Evolutionary conservation across 2,113 vertebrate species (phyloP).

Genomic region (Toxostoma redivivum): DNA sequence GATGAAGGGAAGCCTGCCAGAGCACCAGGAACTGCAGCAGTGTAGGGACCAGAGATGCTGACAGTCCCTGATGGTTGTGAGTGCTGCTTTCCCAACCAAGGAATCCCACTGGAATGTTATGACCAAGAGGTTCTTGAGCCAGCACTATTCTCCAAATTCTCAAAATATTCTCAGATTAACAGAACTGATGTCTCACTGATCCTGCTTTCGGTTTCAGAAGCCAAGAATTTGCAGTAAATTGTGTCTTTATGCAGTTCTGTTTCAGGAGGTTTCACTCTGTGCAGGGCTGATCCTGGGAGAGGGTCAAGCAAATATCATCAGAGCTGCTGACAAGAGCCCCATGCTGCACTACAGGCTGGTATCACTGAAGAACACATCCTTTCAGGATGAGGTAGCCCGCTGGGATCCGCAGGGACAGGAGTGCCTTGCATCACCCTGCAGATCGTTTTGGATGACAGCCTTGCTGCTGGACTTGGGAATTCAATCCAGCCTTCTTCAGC

Average conservation of each 20-base stretch:
- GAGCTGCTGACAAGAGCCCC: conserved; percentile 66
- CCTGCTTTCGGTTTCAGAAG: background rate
- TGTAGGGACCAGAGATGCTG: background rate
- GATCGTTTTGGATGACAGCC: conserved; percentile 55
- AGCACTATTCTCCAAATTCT: background rate
- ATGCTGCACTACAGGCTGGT: conserved; percentile 49
- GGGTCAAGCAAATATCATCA: conserved; percentile 60
- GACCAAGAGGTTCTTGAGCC: background rate
- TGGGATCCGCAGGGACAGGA: conserved; percentile 52
- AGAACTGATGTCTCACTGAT: background rate
- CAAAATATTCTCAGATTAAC: background rate
- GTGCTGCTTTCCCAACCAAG: background rate
- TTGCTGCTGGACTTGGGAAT: background rate
- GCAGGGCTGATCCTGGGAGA: conserved; percentile 53
- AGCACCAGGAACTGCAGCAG: background rate
- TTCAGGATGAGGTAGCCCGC: conserved; percentile 69
- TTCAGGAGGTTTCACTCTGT: conserved; percentile 37
- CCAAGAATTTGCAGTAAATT: background rate
- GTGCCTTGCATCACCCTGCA: conserved; percentile 37
- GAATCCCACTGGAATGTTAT: background rate
- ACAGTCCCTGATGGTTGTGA: background rate
- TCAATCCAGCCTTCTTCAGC: conserved; percentile 27
- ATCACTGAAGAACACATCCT: conserved; percentile 68
- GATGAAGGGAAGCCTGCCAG: background rate
- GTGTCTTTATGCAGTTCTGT: background rate